Conservation (phyloP, 2,797 vertebrate species). For the Euthynnus affinis region DNA sequence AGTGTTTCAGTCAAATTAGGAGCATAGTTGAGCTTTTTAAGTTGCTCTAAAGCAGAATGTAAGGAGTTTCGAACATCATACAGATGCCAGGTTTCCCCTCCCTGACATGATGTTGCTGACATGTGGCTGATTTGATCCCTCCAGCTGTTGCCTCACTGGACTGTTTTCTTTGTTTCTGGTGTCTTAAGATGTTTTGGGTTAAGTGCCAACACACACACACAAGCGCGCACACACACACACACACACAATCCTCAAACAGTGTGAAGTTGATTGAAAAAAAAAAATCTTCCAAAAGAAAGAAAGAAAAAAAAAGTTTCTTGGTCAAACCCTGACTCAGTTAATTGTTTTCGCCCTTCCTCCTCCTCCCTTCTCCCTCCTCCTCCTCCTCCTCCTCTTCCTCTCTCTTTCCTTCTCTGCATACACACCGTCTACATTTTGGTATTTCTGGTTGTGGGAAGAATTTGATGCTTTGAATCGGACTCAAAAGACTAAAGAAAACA, state of each 20-base stretch:
- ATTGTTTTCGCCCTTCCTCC: conserved; percentile 54
- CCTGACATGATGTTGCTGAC: conserved; percentile 44
- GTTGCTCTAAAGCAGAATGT: no score
- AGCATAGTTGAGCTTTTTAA: not conserved
- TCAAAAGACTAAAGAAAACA: conserved; percentile 70
- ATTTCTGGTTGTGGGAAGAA: conserved; percentile 75
- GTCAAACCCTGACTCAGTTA: conserved; percentile 65
- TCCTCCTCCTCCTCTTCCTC: not conserved
- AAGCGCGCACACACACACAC: no score
- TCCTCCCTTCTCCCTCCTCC: conserved; percentile 20
- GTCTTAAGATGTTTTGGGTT: conserved; percentile 39
- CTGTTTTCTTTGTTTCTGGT: conserved; percentile 5
- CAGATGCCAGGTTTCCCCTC: conserved; percentile 3
- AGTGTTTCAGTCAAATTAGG: not conserved
- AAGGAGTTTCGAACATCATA: not conserved
- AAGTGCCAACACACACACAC: conserved; percentile 29
- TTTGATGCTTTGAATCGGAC: conserved; percentile 61
- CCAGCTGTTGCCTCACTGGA: conserved; percentile 60
- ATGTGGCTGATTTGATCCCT: conserved; percentile 36
- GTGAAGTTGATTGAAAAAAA: conserved; percentile 39
- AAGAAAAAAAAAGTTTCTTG: conserved; percentile 28
- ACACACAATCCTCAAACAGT: not conserved
- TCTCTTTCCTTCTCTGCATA: conserved; percentile 5
- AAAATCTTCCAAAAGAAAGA: not conserved
- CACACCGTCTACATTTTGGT: conserved; percentile 53